These are phyloP conservation scores for Terebella lapidaria DNA, from an alignment of 2,888 invertebrate species.

Conservation along the genomic window DNA sequence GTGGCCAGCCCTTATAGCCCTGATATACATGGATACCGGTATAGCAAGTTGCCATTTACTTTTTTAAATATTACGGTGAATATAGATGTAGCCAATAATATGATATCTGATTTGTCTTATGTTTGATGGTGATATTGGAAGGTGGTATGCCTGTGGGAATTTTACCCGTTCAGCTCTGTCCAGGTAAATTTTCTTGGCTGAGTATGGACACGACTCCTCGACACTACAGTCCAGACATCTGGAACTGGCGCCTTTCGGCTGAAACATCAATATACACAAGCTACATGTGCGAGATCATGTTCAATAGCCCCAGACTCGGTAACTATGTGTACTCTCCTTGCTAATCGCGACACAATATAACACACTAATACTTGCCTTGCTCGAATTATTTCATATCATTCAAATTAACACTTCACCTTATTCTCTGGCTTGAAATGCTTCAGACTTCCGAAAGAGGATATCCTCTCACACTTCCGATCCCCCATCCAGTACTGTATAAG, in stretches of 20 bases:
- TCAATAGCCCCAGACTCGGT: too few species aligned
- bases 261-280: constrained; percentile 12
- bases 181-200: constrained; percentile 54
- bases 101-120: too few species aligned
- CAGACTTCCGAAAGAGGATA: constrained; percentile 50
- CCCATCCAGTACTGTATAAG: constrained; percentile 53
- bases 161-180: constrained; percentile 19
- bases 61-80: not conserved
- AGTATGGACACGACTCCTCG: constrained; percentile 52
- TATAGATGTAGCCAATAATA: too few species aligned
- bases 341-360: too few species aligned
- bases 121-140: too few species aligned
- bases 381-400: too few species aligned
- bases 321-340: too few species aligned
- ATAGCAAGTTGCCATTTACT: not conserved
- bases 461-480: constrained; percentile 33
- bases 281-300: too few species aligned
- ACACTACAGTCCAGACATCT: constrained; percentile 53
- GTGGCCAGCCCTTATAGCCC: constrained; percentile 44
- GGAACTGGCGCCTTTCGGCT: constrained; percentile 48
- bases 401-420: constrained; percentile 40
- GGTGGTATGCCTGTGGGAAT: too few species aligned
- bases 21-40: constrained; percentile 15
- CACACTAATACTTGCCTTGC: too few species aligned
- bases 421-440: constrained; percentile 48